Conservation (phyloP, 2,113 vertebrate species). For the Oreochromis aureus region DNA sequence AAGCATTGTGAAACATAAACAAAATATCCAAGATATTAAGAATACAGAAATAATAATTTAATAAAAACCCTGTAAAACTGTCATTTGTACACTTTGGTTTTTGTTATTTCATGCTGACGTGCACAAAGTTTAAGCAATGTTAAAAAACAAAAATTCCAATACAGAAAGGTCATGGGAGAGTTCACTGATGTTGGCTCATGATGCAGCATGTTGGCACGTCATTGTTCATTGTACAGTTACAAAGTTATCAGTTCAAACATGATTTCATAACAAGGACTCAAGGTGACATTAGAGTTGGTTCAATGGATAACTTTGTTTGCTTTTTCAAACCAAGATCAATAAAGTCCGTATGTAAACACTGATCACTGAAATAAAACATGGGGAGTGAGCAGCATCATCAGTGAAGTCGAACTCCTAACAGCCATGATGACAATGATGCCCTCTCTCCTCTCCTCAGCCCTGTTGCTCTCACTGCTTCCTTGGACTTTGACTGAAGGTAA, state of each 20-base stretch:
- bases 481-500: not conserved
- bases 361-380: conserved; percentile 7
- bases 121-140: not conserved
- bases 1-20: not conserved
- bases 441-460: not conserved
- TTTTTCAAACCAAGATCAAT: not conserved
- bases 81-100: not conserved
- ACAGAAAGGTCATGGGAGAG: not conserved
- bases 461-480: conserved; percentile 33
- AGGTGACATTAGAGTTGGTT: not conserved
- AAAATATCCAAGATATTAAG: not conserved
- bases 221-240: not conserved
- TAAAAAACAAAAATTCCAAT: not conserved
- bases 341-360: not conserved
- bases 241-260: not conserved
- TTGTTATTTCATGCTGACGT: not conserved
- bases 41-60: not conserved
- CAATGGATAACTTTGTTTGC: not conserved
- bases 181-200: not conserved
- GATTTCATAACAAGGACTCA: not conserved
- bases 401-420: not conserved
- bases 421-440: not conserved
- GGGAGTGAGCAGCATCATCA: not conserved
- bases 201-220: not conserved
- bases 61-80: not conserved